phyloP scores from a whole-genome alignment of 2,113 vertebrate genomes.

The Anolis sagrei region DNA sequence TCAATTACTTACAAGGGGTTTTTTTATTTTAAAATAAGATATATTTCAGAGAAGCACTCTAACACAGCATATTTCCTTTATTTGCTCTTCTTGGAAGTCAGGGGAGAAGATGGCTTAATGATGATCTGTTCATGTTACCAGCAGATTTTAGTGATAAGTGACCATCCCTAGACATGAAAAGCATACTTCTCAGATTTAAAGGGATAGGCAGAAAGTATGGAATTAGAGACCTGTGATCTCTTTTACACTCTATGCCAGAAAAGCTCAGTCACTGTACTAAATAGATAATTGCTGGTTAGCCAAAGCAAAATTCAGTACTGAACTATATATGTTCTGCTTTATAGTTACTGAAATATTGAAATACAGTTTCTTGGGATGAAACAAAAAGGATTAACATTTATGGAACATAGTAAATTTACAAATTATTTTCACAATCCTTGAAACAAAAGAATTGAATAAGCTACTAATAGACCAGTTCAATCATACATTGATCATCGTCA shows the following conservation, averaged over 20 bases:
- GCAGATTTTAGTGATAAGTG: slow-evolving; percentile 51
- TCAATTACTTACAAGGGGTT: slow-evolving; percentile 58
- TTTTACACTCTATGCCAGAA: slow-evolving; percentile 1
- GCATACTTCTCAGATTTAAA: slow-evolving; percentile 54
- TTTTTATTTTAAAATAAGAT: slow-evolving; percentile 56
- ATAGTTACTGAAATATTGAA: slow-evolving; percentile 19
- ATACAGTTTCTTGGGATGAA: slow-evolving; percentile 26
- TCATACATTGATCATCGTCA: neutral
- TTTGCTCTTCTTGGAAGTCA: slow-evolving; percentile 58
- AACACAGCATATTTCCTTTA: slow-evolving; percentile 55
- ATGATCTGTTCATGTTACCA: slow-evolving; percentile 53
- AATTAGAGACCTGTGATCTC: slow-evolving; percentile 5
- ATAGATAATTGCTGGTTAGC: slow-evolving; percentile 29
- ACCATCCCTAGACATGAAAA: slow-evolving; percentile 58
- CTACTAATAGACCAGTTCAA: neutral
- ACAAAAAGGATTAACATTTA: neutral
- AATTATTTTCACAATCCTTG: slow-evolving; percentile 20
- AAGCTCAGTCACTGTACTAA: slow-evolving; percentile 41
- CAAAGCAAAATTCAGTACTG: slow-evolving; percentile 30
- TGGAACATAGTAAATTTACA: neutral
- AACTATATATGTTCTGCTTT: neutral
- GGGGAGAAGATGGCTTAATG: slow-evolving; percentile 60
- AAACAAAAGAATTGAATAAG: slow-evolving; percentile 19
- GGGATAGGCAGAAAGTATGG: slow-evolving; percentile 42
- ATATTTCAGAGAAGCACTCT: slow-evolving; percentile 60